Evolutionary conservation across 1,140 invertebrate genomes (phyloP).

Genomic region (Charaxes varanes): DNA sequence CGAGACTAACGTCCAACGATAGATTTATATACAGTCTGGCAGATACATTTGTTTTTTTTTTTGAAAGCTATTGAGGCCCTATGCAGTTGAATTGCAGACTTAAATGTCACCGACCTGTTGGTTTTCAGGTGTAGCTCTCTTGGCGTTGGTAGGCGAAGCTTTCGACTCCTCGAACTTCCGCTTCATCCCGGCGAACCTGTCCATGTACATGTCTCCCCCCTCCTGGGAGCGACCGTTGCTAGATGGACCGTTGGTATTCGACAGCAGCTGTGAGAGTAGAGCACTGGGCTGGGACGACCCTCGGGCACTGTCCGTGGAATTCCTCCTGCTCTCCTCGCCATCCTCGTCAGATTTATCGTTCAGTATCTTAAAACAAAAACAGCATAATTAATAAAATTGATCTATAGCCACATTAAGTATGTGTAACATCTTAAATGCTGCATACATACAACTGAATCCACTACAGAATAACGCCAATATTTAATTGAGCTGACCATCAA

Average conservation of each 20-base stretch:
- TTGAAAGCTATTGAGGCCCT: neutral
- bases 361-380: conserved; percentile 77
- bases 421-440: too few species aligned
- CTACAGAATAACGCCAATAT: too few species aligned
- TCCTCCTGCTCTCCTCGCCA: conserved; percentile 74
- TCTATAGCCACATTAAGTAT: too few species aligned
- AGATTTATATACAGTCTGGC: too few species aligned
- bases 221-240: conserved; percentile 48
- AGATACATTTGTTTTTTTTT: conserved; percentile 10
- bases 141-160: conserved; percentile 65
- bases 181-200: conserved; percentile 71
- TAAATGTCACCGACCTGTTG: conserved; percentile 81
- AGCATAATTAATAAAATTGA: neutral
- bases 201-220: conserved; percentile 72
- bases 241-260: conserved; percentile 73
- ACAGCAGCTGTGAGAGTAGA: conserved; percentile 86
- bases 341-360: conserved; percentile 90
- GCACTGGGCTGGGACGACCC: conserved; percentile 81
- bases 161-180: conserved; percentile 75
- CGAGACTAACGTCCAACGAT: too few species aligned
- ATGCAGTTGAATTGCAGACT: too few species aligned
- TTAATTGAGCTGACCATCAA: too few species aligned
- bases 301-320: conserved; percentile 49
- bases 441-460: too few species aligned
- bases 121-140: conserved; percentile 77